Evolutionary conservation across 2,797 vertebrate species (phyloP).

Genomic region (Enteromius unitaeniatus): DNA sequence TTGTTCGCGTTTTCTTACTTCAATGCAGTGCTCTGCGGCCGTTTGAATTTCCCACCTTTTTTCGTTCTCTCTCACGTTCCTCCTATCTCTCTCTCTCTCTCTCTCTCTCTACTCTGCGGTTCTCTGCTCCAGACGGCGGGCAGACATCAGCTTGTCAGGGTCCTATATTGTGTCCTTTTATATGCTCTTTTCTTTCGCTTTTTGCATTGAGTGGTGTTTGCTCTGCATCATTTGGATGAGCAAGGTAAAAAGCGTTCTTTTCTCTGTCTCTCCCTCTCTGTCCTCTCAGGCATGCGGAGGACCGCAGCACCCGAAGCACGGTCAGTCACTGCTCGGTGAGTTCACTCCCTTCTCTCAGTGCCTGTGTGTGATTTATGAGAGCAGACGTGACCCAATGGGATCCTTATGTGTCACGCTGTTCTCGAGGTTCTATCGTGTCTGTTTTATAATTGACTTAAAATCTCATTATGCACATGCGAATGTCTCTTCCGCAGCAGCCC

Average conservation of each 20-base stretch:
- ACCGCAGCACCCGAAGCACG: conserved; percentile 71
- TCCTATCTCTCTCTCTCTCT: conserved; percentile 39
- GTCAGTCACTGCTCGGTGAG: conserved; percentile 73
- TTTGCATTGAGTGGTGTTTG: neutral
- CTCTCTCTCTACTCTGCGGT: conserved; percentile 67
- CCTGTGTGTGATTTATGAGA: conserved; percentile 28
- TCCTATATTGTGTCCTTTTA: conserved; percentile 46
- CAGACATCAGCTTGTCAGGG: conserved; percentile 75
- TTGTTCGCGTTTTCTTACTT: conserved; percentile 38
- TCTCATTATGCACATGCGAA: conserved; percentile 1
- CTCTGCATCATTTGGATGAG: conserved; percentile 12
- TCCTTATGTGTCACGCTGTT: conserved; percentile 16
- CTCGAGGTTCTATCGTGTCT: conserved; percentile 2
- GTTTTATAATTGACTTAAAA: conserved; percentile 19
- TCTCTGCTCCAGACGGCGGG: conserved; percentile 77
- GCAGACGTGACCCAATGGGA: conserved; percentile 23
- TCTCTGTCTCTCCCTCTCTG: conserved; percentile 35
- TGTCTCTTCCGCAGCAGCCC: neutral
- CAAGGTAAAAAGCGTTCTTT: neutral
- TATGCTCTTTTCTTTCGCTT: neutral
- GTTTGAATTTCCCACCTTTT: conserved; percentile 61
- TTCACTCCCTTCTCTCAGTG: conserved; percentile 64
- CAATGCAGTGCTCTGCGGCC: conserved; percentile 12
- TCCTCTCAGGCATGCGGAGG: conserved; percentile 63
- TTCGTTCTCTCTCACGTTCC: conserved; percentile 22